These are phyloP conservation scores for Echiichthys vipera DNA, from an alignment of 2,797 vertebrate species.

Conservation along the genomic window DNA sequence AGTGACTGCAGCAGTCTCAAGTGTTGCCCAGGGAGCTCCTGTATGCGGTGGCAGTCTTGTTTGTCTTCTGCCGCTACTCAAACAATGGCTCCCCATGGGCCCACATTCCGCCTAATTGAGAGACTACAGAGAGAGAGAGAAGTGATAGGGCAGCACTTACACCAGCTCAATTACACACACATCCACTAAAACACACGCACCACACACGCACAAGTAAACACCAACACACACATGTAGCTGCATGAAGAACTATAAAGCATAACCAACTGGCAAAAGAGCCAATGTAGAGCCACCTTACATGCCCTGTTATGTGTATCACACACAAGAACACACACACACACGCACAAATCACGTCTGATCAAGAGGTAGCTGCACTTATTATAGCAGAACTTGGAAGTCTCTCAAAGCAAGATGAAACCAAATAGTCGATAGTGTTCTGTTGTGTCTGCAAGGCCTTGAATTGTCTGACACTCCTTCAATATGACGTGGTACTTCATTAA, in stretches of 20 bases:
- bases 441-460: constrained; percentile 36
- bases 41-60: constrained; percentile 71
- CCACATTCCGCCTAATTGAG: constrained; percentile 74
- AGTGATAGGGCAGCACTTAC: constrained; percentile 54
- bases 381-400: constrained; percentile 37
- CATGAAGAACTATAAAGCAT: constrained; percentile 29
- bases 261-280: constrained; percentile 31
- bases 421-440: constrained; percentile 47
- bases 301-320: constrained; percentile 20
- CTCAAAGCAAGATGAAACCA: constrained; percentile 42
- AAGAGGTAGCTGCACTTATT: constrained; percentile 53
- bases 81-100: constrained; percentile 79
- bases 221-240: constrained; percentile 11
- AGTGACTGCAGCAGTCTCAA: constrained; percentile 69
- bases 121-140: constrained; percentile 67
- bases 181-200: constrained; percentile 32
- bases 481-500: not conserved
- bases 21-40: constrained; percentile 76
- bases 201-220: constrained; percentile 37
- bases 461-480: constrained; percentile 12
- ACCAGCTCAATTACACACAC: constrained; percentile 66
- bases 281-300: constrained; percentile 18
- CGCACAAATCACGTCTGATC: constrained; percentile 29
- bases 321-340: constrained; percentile 1
- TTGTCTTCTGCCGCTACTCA: constrained; percentile 82